Evolutionary conservation across 2,888 invertebrate species (phyloP).

Genomic region (Baronia brevicornis): DNA sequence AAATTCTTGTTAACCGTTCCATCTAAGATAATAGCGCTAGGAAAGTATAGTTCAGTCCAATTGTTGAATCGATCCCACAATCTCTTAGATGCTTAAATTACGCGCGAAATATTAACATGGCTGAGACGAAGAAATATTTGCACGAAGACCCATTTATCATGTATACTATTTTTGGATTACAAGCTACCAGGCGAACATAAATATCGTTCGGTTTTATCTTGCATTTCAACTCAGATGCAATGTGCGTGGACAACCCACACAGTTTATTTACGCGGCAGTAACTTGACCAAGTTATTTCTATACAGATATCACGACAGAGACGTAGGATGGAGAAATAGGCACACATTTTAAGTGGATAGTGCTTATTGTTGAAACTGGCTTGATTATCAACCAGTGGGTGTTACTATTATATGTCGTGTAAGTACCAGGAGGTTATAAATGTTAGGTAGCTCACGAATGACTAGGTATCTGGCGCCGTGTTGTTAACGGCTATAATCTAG

Average conservation of each 20-base stretch:
- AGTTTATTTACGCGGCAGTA: not conserved
- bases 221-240: not conserved
- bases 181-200: conserved; percentile 9
- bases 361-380: conserved; percentile 11
- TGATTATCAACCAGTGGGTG: conserved; percentile 3
- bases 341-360: conserved; percentile 3
- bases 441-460: conserved; percentile 5
- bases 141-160: too few relatives aligned
- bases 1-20: too few relatives aligned
- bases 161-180: too few relatives aligned
- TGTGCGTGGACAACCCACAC: conserved; percentile 1
- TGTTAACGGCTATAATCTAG: too few relatives aligned
- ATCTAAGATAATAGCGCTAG: too few relatives aligned
- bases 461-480: too few relatives aligned
- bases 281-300: conserved; percentile 11
- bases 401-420: conserved; percentile 1
- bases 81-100: too few relatives aligned
- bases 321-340: conserved; percentile 8
- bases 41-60: too few relatives aligned
- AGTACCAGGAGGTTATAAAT: conserved; percentile 12
- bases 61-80: too few relatives aligned
- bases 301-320: conserved; percentile 5
- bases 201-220: not conserved
- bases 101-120: too few relatives aligned
- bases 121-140: too few relatives aligned